phyloP scores from a whole-genome alignment of 2,797 vertebrate genomes.

The Liparis tanakae region DNA sequence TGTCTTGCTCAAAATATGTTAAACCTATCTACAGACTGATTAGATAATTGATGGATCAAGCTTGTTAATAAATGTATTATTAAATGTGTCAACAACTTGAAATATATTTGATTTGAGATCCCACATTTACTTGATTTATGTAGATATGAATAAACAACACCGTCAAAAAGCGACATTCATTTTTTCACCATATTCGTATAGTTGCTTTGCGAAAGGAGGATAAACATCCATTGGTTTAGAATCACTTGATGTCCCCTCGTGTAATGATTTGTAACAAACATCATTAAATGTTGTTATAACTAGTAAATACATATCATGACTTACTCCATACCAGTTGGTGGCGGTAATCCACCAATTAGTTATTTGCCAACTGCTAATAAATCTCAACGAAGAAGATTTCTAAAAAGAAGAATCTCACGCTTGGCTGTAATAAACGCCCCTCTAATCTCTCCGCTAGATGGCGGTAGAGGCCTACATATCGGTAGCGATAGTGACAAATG shows the following conservation, averaged over 20 bases:
- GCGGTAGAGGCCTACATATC: not conserved
- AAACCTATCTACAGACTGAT: not conserved
- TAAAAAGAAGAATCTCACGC: not conserved
- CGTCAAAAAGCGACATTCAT: too few species aligned
- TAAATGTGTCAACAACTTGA: not conserved
- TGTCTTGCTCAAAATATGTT: not conserved
- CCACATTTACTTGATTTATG: not conserved
- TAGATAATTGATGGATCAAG: not conserved
- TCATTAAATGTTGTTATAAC: not conserved
- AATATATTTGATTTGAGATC: not conserved
- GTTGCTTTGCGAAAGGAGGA: not conserved
- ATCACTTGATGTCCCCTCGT: too few species aligned
- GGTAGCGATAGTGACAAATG: not conserved
- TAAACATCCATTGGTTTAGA: too few species aligned
- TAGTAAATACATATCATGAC: not conserved
- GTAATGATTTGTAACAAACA: not conserved
- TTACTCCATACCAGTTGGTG: too few species aligned
- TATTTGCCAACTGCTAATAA: too few species aligned
- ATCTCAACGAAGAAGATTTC: too few species aligned
- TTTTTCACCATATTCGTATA: not conserved
- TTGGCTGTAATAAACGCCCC: not conserved
- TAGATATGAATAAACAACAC: not conserved
- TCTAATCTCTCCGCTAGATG: slow-evolving; percentile 16
- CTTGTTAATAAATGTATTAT: not conserved
- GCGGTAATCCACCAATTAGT: too few species aligned